These are phyloP conservation scores for Heliconius congener DNA, from an alignment of 1,140 invertebrate species.

Conservation along the genomic window DNA sequence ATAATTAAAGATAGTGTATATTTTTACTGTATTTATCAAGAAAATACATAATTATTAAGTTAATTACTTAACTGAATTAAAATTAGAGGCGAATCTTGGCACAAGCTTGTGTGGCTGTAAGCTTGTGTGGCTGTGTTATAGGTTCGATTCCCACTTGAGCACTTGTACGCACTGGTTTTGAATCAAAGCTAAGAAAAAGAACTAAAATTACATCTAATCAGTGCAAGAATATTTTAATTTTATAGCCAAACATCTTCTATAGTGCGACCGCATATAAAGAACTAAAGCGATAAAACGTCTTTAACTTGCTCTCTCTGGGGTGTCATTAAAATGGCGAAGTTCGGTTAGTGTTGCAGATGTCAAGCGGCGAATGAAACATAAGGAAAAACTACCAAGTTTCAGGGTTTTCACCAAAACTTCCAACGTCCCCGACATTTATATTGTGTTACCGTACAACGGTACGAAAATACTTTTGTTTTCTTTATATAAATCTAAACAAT, in stretches of 20 bases:
- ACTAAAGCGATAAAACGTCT: conserved; percentile 25
- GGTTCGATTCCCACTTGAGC: too few relatives aligned
- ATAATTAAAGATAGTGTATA: too few relatives aligned
- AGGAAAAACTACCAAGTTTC: conserved; percentile 23
- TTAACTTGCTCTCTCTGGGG: conserved; percentile 26
- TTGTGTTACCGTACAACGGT: background rate
- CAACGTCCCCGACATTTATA: background rate
- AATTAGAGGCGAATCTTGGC: too few relatives aligned
- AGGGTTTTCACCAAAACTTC: conserved; percentile 8
- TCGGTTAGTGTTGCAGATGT: conserved; percentile 28
- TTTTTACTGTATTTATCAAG: too few relatives aligned
- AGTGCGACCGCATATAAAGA: conserved; percentile 21
- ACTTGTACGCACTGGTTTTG: background rate
- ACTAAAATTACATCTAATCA: background rate
- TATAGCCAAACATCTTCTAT: background rate
- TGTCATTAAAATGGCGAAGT: conserved; percentile 31
- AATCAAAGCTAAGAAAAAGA: background rate
- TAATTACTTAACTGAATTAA: too few relatives aligned
- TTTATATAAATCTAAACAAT: conserved; percentile 1
- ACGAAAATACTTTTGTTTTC: background rate
- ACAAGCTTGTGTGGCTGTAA: too few relatives aligned
- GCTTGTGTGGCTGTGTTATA: too few relatives aligned
- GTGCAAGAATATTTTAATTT: background rate
- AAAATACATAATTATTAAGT: too few relatives aligned
- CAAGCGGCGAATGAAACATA: conserved; percentile 31